Evolutionary conservation across 2,888 invertebrate species (phyloP).

Genomic region (Halocaridina rubra): DNA sequence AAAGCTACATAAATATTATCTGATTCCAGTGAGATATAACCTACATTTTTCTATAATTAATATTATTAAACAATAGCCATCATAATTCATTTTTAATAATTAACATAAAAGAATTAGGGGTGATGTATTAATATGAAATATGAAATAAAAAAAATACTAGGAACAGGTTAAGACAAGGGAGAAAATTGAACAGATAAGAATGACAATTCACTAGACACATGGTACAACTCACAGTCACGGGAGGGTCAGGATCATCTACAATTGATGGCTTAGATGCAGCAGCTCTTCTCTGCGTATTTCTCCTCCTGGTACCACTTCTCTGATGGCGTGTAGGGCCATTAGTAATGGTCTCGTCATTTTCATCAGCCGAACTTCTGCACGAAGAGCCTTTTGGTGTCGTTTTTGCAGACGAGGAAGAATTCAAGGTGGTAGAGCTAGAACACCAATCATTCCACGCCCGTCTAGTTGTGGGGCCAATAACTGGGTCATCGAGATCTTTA

Average conservation of each 20-base stretch:
- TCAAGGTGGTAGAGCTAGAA: constrained; percentile 51
- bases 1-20: too few relatives aligned
- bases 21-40: too few relatives aligned
- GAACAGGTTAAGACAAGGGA: too few relatives aligned
- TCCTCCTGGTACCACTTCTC: constrained; percentile 53
- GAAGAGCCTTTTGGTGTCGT: constrained; percentile 46
- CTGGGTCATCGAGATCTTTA: constrained; percentile 67
- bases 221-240: constrained; percentile 53
- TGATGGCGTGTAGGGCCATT: constrained; percentile 32
- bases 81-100: too few relatives aligned
- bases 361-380: constrained; percentile 47
- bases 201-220: too few relatives aligned
- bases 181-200: too few relatives aligned
- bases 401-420: constrained; percentile 42
- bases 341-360: constrained; percentile 50
- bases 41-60: too few relatives aligned
- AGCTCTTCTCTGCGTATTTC: constrained; percentile 61
- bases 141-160: too few relatives aligned
- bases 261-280: constrained; percentile 61
- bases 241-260: constrained; percentile 62
- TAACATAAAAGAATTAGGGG: too few relatives aligned
- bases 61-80: too few relatives aligned
- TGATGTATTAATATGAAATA: too few relatives aligned
- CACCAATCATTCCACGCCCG: constrained; percentile 82
- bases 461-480: constrained; percentile 78